phyloP scores from a whole-genome alignment of 1,140 invertebrate species.

The Agraylea sexmaculata region DNA sequence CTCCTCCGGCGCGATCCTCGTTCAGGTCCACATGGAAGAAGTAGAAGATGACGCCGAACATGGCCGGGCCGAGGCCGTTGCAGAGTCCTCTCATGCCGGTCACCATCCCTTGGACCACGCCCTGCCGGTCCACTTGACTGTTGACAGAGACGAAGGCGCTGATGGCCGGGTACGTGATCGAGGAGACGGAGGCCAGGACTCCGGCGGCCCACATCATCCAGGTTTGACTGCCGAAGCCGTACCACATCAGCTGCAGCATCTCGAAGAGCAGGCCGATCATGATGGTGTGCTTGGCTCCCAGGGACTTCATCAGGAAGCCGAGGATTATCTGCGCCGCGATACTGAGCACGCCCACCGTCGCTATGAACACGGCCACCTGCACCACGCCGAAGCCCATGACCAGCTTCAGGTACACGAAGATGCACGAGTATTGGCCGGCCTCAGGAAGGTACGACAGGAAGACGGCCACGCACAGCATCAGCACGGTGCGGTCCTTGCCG shows the following conservation, averaged over 20 bases:
- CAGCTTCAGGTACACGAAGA: conserved; percentile 97
- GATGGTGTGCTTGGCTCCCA: conserved; percentile 94
- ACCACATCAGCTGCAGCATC: conserved; percentile 94
- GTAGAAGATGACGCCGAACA: conserved; percentile 98
- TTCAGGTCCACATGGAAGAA: conserved; percentile 97
- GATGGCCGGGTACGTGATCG: conserved; percentile 97
- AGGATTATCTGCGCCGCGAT: conserved; percentile 90
- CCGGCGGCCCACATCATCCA: conserved; percentile 99
- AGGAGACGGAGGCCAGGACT: conserved; percentile 85
- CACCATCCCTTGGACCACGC: conserved; percentile 96
- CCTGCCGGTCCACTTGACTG: conserved; percentile 93
- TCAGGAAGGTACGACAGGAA: conserved; percentile 98
- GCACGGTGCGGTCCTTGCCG: conserved; percentile 89
- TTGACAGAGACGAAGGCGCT: conserved; percentile 97
- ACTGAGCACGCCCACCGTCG: conserved; percentile 90
- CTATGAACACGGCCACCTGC: conserved; percentile 96
- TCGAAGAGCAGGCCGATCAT: conserved; percentile 94
- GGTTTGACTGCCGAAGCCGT: conserved; percentile 66
- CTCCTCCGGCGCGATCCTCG: conserved; percentile 43
- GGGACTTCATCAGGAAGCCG: conserved; percentile 68
- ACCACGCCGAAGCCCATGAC: conserved; percentile 93
- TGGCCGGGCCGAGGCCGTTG: conserved; percentile 85
- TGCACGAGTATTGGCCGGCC: conserved; percentile 97
- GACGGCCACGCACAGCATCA: conserved; percentile 94
- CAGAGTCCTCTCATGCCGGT: conserved; percentile 91